A percentile compares a stretch with the other conserved stretches of the same genome.
These are phyloP conservation scores for Drosophila subpulchrella DNA, from an alignment of 1,140 invertebrate genomes.

Conservation along the genomic window DNA sequence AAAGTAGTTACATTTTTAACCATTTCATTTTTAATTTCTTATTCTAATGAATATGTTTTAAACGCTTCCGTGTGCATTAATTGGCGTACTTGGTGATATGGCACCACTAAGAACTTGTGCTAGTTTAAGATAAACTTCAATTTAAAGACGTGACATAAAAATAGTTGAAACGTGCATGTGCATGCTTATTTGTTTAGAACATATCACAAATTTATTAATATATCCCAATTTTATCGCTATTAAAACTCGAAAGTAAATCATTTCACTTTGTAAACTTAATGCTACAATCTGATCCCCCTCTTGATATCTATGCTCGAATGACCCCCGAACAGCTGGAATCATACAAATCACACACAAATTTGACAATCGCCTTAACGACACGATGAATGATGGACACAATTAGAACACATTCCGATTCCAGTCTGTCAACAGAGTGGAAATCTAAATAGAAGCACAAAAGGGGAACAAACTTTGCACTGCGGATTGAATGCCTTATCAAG, in stretches of 20 bases:
- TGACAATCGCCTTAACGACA: slow-evolving; percentile 60
- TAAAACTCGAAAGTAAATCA: background rate
- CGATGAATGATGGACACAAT: slow-evolving; percentile 67
- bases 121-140: slow-evolving; percentile 5
- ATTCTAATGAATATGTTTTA: too few relatives aligned
- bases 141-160: slow-evolving; percentile 18
- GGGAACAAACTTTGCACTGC: slow-evolving; percentile 18
- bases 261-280: background rate
- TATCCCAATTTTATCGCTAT: background rate
- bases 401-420: slow-evolving; percentile 41
- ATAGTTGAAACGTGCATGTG: background rate
- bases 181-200: background rate
- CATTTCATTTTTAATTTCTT: too few relatives aligned
- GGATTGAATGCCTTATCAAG: slow-evolving; percentile 11
- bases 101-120: background rate
- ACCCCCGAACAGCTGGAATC: slow-evolving; percentile 50
- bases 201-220: too few relatives aligned
- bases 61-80: slow-evolving; percentile 5
- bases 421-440: slow-evolving; percentile 28
- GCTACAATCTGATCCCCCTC: background rate
- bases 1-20: background rate
- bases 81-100: background rate
- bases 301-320: too few relatives aligned
- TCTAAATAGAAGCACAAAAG: slow-evolving; percentile 18
- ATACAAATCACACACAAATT: slow-evolving; percentile 56